Evolutionary conservation across 2,797 vertebrate species (phyloP).

Genomic region (Austrolebias charrua): DNA sequence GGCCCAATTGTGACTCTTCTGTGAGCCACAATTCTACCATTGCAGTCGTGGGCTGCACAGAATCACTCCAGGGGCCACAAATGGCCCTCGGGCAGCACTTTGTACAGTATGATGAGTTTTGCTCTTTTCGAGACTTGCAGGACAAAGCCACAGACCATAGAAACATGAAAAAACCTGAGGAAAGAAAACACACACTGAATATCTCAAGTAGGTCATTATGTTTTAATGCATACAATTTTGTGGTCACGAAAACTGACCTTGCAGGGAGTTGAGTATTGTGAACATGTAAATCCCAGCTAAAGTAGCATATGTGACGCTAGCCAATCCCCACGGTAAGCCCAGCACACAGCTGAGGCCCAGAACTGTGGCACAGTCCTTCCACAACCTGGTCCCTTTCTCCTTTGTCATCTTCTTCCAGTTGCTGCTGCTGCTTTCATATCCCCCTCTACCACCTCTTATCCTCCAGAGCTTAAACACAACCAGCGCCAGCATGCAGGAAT

Average conservation of each 20-base stretch:
- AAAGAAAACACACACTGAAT: neutral
- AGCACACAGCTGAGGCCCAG: conserved; percentile 83
- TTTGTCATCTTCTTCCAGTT: conserved; percentile 14
- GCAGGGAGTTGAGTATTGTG: conserved; percentile 82
- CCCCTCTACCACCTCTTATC: conserved; percentile 12
- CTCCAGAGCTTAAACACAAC: conserved; percentile 77
- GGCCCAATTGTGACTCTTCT: no score
- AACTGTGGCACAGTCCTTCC: conserved; percentile 77
- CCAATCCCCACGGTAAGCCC: conserved; percentile 80
- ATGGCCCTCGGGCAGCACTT: no score
- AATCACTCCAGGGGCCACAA: no score
- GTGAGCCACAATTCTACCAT: no score
- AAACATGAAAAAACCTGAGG: conserved; percentile 74
- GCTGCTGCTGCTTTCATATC: conserved; percentile 14
- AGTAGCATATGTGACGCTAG: conserved; percentile 67
- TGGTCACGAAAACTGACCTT: conserved; percentile 66
- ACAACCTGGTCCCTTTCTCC: conserved; percentile 58
- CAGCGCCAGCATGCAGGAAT: conserved; percentile 82
- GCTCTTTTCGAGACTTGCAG: conserved; percentile 48
- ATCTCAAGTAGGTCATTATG: accelerated
- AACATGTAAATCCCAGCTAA: conserved; percentile 80
- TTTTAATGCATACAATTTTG: no score
- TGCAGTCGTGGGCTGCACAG: no score
- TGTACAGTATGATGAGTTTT: conserved; percentile 45
- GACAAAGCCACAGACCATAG: conserved; percentile 73